These are phyloP conservation scores for Archips xylosteana DNA, from an alignment of 2,888 invertebrate species.

Conservation along the genomic window DNA sequence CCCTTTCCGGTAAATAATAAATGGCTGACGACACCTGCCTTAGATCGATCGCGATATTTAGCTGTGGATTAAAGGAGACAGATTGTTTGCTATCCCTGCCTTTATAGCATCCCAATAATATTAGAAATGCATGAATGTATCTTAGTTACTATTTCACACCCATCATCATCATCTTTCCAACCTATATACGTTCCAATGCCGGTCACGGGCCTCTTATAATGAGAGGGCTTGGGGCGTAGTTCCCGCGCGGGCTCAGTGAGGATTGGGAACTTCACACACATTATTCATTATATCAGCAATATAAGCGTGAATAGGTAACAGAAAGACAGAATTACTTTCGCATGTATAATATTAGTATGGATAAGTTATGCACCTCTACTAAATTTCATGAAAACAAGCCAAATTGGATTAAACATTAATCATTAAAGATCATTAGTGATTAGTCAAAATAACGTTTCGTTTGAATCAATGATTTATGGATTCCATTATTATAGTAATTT, in stretches of 20 bases:
- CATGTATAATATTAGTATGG: too few relatives aligned
- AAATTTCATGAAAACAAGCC: constrained; percentile 1
- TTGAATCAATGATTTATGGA: constrained; percentile 13
- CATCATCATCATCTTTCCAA: too few relatives aligned
- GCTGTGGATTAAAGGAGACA: constrained; percentile 1
- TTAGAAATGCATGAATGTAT: neutral
- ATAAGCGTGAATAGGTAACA: too few relatives aligned
- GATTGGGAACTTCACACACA: too few relatives aligned
- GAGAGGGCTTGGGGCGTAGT: too few relatives aligned
- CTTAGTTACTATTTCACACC: too few relatives aligned
- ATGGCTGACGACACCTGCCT: constrained; percentile 28
- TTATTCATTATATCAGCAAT: too few relatives aligned
- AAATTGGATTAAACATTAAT: constrained; percentile 30
- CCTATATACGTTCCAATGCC: too few relatives aligned
- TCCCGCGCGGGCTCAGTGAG: too few relatives aligned
- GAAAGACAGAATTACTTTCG: too few relatives aligned
- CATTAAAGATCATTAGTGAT: constrained; percentile 25
- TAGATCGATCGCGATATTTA: constrained; percentile 15
- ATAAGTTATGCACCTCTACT: too few relatives aligned
- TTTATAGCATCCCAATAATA: neutral
- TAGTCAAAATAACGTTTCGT: constrained; percentile 12
- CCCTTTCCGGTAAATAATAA: constrained; percentile 23
- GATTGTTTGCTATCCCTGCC: constrained; percentile 13
- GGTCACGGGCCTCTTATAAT: too few relatives aligned
- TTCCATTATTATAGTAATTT: constrained; percentile 6